Conservation (phyloP, 2,888 invertebrate genomes). For the Philereme vetulata region DNA sequence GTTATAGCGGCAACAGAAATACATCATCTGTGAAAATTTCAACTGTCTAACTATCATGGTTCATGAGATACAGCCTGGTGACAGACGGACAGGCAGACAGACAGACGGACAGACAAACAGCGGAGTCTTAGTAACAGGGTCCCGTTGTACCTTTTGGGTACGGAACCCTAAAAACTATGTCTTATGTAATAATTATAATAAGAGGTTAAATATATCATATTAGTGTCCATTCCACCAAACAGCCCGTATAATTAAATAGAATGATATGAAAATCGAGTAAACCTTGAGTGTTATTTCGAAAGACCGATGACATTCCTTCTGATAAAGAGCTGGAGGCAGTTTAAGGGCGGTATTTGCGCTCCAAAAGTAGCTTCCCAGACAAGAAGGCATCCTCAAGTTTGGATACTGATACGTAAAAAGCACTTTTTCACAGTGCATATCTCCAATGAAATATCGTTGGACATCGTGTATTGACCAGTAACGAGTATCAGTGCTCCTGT, state of each 20-base stretch:
- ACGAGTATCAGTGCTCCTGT: constrained; percentile 59
- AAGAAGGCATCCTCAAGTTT: constrained; percentile 57
- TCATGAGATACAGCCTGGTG: too few species aligned
- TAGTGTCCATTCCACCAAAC: too few species aligned
- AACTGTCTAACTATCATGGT: too few species aligned
- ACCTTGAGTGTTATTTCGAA: constrained; percentile 67
- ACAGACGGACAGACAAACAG: too few species aligned
- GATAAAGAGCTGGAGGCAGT: constrained; percentile 49
- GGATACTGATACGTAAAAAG: constrained; percentile 72
- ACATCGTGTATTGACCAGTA: constrained; percentile 72
- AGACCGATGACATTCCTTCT: constrained; percentile 57
- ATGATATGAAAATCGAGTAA: neutral
- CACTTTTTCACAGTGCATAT: constrained; percentile 65
- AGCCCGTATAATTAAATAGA: neutral
- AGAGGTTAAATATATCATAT: too few species aligned
- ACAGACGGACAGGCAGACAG: too few species aligned
- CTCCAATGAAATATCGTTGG: constrained; percentile 64
- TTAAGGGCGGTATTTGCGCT: constrained; percentile 61
- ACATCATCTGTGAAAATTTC: too few species aligned
- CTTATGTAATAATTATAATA: too few species aligned
- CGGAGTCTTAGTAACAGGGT: too few species aligned
- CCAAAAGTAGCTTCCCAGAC: constrained; percentile 61
- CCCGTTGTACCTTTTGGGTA: too few species aligned
- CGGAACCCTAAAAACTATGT: too few species aligned
- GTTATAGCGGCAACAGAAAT: too few species aligned